Evolutionary conservation across 2,797 vertebrate genomes (phyloP).

Genomic region (Poeciliopsis presidionis): DNA sequence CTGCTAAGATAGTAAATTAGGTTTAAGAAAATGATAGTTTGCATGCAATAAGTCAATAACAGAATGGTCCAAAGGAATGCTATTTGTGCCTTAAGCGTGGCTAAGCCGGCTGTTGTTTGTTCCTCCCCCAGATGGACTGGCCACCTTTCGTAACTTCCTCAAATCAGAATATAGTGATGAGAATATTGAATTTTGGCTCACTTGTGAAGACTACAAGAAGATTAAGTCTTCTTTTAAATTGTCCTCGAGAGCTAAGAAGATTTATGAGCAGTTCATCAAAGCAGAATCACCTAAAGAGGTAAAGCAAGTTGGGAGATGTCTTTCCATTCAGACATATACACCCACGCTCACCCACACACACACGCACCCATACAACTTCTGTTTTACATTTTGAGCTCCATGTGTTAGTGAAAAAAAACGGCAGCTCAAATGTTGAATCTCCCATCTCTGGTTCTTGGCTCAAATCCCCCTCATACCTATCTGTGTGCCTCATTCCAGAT

Average conservation of each 20-base stretch:
- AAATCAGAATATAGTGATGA: slow-evolving; percentile 90
- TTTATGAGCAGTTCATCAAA: slow-evolving; percentile 87
- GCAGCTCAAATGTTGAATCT: slow-evolving; percentile 18
- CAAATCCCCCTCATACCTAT: slow-evolving; percentile 44
- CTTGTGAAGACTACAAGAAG: slow-evolving; percentile 90
- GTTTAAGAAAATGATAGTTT: slow-evolving; percentile 32
- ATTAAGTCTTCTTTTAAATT: slow-evolving; percentile 82
- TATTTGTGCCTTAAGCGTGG: background rate
- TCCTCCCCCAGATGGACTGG: slow-evolving; percentile 79
- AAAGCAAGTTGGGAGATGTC: background rate
- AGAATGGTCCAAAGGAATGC: background rate
- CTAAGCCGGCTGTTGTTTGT: slow-evolving; percentile 15
- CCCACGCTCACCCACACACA: background rate
- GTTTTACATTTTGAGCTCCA: background rate
- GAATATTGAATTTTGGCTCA: slow-evolving; percentile 92
- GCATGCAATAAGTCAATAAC: slow-evolving; percentile 10
- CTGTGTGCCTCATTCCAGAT: slow-evolving; percentile 80
- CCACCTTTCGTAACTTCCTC: slow-evolving; percentile 86
- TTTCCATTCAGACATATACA: background rate
- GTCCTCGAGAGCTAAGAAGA: slow-evolving; percentile 84
- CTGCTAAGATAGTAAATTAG: slow-evolving; percentile 27
- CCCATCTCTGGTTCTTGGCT: slow-evolving; percentile 37
- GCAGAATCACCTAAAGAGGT: slow-evolving; percentile 88
- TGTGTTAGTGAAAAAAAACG: slow-evolving; percentile 1
- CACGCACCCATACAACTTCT: background rate